Evolutionary conservation across 2,113 vertebrate genomes (phyloP).

Genomic region (Emydura subglobosa): DNA sequence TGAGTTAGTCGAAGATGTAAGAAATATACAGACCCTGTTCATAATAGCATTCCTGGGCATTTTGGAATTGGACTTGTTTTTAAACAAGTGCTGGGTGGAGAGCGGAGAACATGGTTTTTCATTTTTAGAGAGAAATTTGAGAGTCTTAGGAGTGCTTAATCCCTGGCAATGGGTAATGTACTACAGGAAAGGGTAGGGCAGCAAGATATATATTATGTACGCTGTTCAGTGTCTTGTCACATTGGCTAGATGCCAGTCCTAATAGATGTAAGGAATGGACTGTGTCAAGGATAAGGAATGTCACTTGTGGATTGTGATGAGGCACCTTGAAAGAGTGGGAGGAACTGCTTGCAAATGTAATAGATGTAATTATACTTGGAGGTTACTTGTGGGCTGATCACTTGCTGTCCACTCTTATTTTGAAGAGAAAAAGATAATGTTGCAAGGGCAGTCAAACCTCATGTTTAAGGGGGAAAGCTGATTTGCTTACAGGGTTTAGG

Average conservation of each 20-base stretch:
- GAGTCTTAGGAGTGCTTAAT: background rate
- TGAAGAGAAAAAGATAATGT: background rate
- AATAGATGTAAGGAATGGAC: background rate
- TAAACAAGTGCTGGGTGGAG: background rate
- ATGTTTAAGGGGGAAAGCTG: background rate
- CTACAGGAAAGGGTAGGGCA: background rate
- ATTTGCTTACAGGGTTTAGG: background rate
- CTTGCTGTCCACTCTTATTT: background rate
- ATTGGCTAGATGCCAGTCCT: background rate
- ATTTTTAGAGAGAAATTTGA: background rate
- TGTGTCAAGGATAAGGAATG: background rate
- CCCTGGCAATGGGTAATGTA: background rate
- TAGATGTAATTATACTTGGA: background rate
- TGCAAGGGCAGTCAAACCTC: background rate
- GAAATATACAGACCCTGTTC: background rate
- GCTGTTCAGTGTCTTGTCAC: background rate
- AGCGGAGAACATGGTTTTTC: background rate
- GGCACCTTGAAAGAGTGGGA: background rate
- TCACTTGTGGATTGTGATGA: background rate
- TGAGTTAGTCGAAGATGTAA: fast-evolving
- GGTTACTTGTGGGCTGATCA: background rate
- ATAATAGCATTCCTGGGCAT: background rate
- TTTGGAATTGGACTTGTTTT: background rate
- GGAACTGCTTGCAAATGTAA: background rate
- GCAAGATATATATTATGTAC: background rate